A percentile compares a stretch with the other conserved stretches of the same genome.
These are phyloP conservation scores for Diorhabda sublineata DNA, from an alignment of 1,140 invertebrate genomes.

Conservation along the genomic window DNA sequence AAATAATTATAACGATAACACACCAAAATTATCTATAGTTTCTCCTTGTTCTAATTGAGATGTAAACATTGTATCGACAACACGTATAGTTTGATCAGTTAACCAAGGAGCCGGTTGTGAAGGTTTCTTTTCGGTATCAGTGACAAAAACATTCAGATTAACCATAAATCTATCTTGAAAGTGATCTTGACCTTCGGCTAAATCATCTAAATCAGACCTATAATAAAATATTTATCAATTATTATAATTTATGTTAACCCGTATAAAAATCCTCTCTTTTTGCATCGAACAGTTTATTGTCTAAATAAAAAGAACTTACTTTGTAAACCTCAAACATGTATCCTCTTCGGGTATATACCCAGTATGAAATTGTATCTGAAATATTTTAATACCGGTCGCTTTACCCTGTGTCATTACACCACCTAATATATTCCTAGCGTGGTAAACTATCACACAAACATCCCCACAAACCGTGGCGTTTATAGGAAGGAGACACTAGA, in stretches of 20 bases:
- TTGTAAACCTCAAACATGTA: constrained; percentile 68
- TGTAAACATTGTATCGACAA: constrained; percentile 67
- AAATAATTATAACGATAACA: constrained; percentile 26
- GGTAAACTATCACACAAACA: constrained; percentile 75
- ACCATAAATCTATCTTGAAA: constrained; percentile 74
- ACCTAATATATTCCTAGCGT: constrained; percentile 81
- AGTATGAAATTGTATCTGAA: constrained; percentile 83
- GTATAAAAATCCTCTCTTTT: too few relatives aligned
- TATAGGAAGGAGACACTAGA: constrained; percentile 44
- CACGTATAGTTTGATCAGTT: constrained; percentile 54
- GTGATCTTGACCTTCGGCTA: constrained; percentile 73
- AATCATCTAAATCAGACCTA: constrained; percentile 74
- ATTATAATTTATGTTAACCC: too few relatives aligned
- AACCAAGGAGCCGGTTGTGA: constrained; percentile 73
- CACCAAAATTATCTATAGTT: constrained; percentile 73
- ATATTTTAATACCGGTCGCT: constrained; percentile 81
- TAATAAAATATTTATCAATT: constrained; percentile 15
- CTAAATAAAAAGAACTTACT: constrained; percentile 48
- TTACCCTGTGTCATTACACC: constrained; percentile 70
- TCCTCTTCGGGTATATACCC: constrained; percentile 76
- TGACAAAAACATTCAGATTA: constrained; percentile 69
- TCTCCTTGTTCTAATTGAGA: constrained; percentile 80
- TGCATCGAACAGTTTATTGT: too few relatives aligned
- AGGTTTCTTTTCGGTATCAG: constrained; percentile 60
- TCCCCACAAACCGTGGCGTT: constrained; percentile 75